phyloP scores from a whole-genome alignment of 2,113 vertebrate species.

The Sinocyclocheilus anophthalmus region DNA sequence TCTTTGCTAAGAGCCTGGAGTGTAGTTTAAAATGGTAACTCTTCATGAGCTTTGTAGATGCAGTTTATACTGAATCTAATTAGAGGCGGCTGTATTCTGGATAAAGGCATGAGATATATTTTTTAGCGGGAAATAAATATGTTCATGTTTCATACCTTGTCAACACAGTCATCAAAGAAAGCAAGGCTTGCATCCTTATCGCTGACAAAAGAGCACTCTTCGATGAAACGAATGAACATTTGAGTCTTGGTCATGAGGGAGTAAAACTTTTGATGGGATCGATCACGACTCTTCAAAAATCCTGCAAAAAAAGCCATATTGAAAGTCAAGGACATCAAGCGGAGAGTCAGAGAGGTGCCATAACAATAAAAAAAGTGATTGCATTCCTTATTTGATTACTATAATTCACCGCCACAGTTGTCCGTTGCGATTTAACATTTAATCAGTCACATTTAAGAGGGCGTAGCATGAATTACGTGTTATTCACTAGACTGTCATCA shows the following conservation, averaged over 20 bases:
- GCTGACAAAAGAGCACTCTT: constrained; percentile 98
- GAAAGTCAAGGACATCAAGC: background rate
- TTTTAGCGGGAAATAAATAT: background rate
- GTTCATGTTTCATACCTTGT: constrained; percentile 85
- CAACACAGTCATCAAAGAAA: constrained; percentile 98
- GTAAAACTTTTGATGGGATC: constrained; percentile 98
- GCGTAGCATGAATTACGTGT: background rate
- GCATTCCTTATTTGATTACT: background rate
- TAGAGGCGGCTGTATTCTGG: background rate
- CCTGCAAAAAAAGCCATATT: constrained; percentile 71
- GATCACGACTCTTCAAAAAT: constrained; percentile 94
- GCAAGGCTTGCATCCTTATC: constrained; percentile 97
- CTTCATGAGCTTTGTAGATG: background rate
- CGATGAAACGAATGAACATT: constrained; percentile 99
- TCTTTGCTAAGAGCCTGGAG: constrained; percentile 22
- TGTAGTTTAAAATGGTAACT: constrained; percentile 10
- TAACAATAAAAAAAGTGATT: background rate
- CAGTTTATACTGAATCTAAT: background rate
- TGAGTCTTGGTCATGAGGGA: constrained; percentile 97
- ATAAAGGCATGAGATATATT: background rate
- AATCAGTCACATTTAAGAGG: constrained; percentile 24
- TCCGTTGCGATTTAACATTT: constrained; percentile 12
- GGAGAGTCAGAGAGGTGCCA: background rate
- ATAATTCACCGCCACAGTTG: constrained; percentile 10
- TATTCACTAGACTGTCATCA: background rate